Conservation (phyloP, 2,888 invertebrate genomes). For the Pinctada fucata region DNA sequence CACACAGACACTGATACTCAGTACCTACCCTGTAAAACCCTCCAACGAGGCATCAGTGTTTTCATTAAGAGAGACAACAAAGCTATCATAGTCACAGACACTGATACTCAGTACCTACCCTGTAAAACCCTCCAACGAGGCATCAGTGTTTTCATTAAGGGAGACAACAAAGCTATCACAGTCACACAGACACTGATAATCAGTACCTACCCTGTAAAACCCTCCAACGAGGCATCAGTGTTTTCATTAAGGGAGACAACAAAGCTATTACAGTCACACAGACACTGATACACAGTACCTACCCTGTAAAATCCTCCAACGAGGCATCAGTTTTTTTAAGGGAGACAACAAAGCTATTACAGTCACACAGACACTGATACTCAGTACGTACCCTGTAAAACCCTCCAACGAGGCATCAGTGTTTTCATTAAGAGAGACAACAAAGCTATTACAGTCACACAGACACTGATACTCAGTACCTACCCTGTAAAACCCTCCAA, state of each 20-base stretch:
- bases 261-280: constrained; percentile 83
- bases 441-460: constrained; percentile 79
- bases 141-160: no score
- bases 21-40: constrained; percentile 80
- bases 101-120: constrained; percentile 86
- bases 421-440: no score
- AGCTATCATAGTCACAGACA: constrained; percentile 85
- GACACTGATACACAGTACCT: constrained; percentile 87
- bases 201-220: constrained; percentile 68
- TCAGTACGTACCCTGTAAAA: no score
- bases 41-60: constrained; percentile 72
- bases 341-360: constrained; percentile 77
- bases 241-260: constrained; percentile 68
- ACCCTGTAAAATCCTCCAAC: no score
- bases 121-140: no score
- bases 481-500: constrained; percentile 75
- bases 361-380: constrained; percentile 94
- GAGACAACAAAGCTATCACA: no score
- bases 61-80: constrained; percentile 70
- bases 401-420: no score
- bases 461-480: constrained; percentile 93
- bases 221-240: constrained; percentile 73
- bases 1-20: constrained; percentile 97
- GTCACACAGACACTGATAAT: no score
- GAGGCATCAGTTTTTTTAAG: constrained; percentile 32